Evolutionary conservation across 2,113 vertebrate genomes (phyloP).

Genomic region (Aegotheles bennettii): DNA sequence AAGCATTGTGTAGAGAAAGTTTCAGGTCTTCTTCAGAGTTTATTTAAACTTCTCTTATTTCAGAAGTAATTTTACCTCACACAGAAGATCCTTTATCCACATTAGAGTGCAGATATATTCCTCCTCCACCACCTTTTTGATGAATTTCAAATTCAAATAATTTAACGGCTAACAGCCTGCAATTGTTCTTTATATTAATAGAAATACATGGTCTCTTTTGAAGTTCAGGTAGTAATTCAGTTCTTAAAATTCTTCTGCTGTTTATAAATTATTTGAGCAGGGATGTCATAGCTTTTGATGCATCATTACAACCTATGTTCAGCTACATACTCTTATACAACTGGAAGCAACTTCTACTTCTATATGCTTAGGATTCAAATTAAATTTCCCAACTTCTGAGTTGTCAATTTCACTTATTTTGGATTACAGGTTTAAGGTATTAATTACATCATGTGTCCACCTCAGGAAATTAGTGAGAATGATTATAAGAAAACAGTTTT

Average conservation of each 20-base stretch:
- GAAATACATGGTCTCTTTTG: conserved; percentile 42
- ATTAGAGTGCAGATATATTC: conserved; percentile 70
- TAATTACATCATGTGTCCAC: not conserved
- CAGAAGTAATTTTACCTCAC: conserved; percentile 37
- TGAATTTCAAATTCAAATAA: conserved; percentile 65
- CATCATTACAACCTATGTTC: not conserved
- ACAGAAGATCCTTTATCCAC: conserved; percentile 25
- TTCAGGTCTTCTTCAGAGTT: not conserved
- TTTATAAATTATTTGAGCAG: conserved; percentile 48
- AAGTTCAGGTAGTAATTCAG: conserved; percentile 56
- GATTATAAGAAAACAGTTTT: not conserved
- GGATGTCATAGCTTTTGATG: conserved; percentile 40
- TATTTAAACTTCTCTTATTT: conserved; percentile 41
- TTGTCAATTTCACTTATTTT: not conserved
- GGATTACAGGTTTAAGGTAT: not conserved
- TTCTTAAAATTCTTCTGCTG: conserved; percentile 50
- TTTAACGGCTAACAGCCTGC: conserved; percentile 41
- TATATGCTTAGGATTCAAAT: not conserved
- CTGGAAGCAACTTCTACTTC: conserved; percentile 15
- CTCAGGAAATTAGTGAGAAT: not conserved
- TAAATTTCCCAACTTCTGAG: not conserved
- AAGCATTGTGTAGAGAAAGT: not conserved
- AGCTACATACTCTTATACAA: not conserved
- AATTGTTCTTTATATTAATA: conserved; percentile 69
- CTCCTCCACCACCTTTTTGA: conserved; percentile 64